Conservation (phyloP, 2,888 invertebrate species). For the Carpatolechia fugitivella region DNA sequence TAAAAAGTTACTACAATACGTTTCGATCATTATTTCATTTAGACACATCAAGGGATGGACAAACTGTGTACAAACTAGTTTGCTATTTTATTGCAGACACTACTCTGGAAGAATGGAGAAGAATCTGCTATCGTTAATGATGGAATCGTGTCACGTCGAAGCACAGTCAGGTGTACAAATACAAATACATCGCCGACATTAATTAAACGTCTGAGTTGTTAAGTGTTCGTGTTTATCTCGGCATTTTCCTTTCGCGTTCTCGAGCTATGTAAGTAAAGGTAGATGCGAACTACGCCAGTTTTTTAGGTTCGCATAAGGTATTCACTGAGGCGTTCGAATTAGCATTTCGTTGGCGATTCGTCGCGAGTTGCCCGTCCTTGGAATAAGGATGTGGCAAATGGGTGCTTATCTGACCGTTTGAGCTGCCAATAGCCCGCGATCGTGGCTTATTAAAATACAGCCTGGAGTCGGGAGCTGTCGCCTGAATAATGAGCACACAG, state of each 20-base stretch:
- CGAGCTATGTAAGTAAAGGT: constrained; percentile 31
- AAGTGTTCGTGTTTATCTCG: constrained; percentile 39
- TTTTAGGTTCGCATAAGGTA: constrained; percentile 64
- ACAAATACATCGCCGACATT: constrained; percentile 34
- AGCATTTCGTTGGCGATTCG: constrained; percentile 60
- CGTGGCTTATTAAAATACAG: constrained; percentile 11
- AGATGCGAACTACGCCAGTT: constrained; percentile 50
- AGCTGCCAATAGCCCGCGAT: constrained; percentile 36
- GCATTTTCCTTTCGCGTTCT: constrained; percentile 41
- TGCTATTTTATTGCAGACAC: too few species aligned
- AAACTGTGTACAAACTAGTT: too few species aligned
- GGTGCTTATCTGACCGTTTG: constrained; percentile 51
- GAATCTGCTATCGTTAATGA: background rate
- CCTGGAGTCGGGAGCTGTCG: background rate
- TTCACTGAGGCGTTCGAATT: constrained; percentile 67
- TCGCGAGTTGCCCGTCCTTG: constrained; percentile 68
- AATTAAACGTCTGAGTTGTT: constrained; percentile 39
- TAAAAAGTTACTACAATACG: background rate
- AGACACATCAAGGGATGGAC: too few species aligned
- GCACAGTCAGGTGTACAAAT: constrained; percentile 21
- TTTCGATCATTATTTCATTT: too few species aligned
- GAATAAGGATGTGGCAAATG: constrained; percentile 62
- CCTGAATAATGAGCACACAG: constrained; percentile 1
- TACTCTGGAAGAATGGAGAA: too few species aligned
- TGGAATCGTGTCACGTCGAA: constrained; percentile 7